phyloP scores from a whole-genome alignment of 64 coral and sea anemone species.

The Porites australiensis region DNA sequence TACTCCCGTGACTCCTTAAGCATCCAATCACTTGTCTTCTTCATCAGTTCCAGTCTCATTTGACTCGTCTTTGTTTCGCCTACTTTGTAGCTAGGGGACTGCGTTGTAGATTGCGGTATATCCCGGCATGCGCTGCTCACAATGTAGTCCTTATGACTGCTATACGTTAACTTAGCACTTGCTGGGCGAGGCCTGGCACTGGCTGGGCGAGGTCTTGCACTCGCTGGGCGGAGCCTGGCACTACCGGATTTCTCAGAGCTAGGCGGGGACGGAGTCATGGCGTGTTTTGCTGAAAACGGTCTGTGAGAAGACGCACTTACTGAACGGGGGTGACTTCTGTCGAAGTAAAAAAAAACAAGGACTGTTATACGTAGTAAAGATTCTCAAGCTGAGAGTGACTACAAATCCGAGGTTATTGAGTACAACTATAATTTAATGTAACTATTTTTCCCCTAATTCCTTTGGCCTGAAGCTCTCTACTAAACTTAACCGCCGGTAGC shows the following conservation, averaged over 20 bases:
- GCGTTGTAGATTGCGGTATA: constrained; percentile 49
- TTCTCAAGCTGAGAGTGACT: no score
- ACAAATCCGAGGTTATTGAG: no score
- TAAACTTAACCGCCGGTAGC: no score
- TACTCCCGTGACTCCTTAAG: constrained; percentile 79
- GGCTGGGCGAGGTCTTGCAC: constrained; percentile 65
- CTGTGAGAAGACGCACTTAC: constrained; percentile 53
- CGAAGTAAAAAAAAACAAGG: not conserved
- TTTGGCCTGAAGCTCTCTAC: no score
- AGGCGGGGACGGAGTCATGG: constrained; percentile 79
- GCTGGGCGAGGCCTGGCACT: constrained; percentile 49
- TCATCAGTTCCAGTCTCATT: constrained; percentile 70
- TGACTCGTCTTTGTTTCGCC: constrained; percentile 83
- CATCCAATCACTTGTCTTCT: constrained; percentile 84
- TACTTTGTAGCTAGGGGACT: not conserved
- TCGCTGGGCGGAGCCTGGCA: constrained; percentile 67
- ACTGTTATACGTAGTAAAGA: no score
- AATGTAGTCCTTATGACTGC: constrained; percentile 94
- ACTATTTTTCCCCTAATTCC: no score
- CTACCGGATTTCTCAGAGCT: constrained; percentile 44
- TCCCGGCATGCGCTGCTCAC: constrained; percentile 74
- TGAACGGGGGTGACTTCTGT: constrained; percentile 73
- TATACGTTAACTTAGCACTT: constrained; percentile 71
- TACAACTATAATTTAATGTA: no score
- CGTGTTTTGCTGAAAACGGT: constrained; percentile 74